Conservation (phyloP, 1,140 invertebrate genomes). For the Ylistrum balloti region DNA sequence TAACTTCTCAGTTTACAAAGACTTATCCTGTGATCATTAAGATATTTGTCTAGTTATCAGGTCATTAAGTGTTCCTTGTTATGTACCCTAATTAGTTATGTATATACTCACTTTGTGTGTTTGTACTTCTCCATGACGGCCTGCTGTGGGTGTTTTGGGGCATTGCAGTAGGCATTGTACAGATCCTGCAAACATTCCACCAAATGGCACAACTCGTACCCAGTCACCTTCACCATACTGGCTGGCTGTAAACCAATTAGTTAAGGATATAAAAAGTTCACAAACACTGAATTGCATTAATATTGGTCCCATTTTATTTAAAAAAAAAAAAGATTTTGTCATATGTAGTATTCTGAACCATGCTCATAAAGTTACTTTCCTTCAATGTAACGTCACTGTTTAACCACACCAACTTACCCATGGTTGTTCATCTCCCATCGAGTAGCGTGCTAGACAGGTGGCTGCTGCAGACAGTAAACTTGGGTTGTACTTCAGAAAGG, state of each 20-base stretch:
- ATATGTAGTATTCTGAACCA: no score
- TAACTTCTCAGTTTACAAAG: no score
- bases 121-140: conserved; percentile 94
- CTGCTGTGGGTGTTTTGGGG: conserved; percentile 88
- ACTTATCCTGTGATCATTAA: no score
- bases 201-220: conserved; percentile 88
- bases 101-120: conserved; percentile 86
- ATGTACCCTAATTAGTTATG: no score
- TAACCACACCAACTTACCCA: conserved; percentile 79
- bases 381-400: no score
- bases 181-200: conserved; percentile 87
- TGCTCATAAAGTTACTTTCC: no score
- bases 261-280: no score
- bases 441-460: conserved; percentile 91
- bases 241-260: conserved; percentile 83
- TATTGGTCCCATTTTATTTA: no score
- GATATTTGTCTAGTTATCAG: no score
- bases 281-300: no score
- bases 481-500: conserved; percentile 91
- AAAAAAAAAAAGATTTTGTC: no score
- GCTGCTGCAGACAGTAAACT: conserved; percentile 92
- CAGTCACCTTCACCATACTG: conserved; percentile 86
- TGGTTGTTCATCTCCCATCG: conserved; percentile 81
- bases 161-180: conserved; percentile 87
- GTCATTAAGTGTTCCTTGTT: no score